Percentiles rank a stretch among this genome's conserved stretches.
phyloP scores from a whole-genome alignment of 2,113 vertebrate genomes.

The Elephantulus edwardii region DNA sequence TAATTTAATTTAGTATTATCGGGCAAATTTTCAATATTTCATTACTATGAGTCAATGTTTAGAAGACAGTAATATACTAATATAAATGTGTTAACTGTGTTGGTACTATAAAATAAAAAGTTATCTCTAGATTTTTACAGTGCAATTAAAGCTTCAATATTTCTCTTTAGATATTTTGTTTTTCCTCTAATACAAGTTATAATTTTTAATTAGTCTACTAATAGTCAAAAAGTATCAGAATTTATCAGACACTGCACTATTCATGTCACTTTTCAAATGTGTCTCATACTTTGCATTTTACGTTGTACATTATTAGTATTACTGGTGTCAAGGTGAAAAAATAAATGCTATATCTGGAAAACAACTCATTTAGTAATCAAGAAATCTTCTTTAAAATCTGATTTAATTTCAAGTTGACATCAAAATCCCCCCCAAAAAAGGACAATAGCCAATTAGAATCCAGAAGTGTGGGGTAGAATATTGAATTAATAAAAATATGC shows the following conservation, averaged over 20 bases:
- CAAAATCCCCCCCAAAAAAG: background rate
- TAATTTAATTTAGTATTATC: too few relatives aligned
- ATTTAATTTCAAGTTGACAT: background rate
- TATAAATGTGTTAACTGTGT: too few relatives aligned
- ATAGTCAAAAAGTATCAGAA: background rate
- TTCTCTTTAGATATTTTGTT: too few relatives aligned
- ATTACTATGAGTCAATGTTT: too few relatives aligned
- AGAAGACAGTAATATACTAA: too few relatives aligned
- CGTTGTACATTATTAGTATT: background rate
- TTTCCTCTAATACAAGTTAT: constrained; percentile 15
- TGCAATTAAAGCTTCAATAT: too few relatives aligned
- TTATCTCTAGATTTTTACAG: too few relatives aligned
- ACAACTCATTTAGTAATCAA: background rate
- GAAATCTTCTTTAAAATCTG: background rate
- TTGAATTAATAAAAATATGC: background rate
- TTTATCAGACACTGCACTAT: background rate
- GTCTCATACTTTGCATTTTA: background rate
- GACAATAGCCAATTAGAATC: background rate
- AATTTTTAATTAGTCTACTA: background rate
- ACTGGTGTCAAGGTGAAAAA: background rate
- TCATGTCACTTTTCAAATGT: background rate
- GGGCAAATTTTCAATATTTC: too few relatives aligned
- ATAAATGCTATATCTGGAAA: background rate
- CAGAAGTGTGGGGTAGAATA: background rate
- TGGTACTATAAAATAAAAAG: too few relatives aligned